phyloP scores from a whole-genome alignment of 2,113 vertebrate genomes.

The Sula dactylatra region DNA sequence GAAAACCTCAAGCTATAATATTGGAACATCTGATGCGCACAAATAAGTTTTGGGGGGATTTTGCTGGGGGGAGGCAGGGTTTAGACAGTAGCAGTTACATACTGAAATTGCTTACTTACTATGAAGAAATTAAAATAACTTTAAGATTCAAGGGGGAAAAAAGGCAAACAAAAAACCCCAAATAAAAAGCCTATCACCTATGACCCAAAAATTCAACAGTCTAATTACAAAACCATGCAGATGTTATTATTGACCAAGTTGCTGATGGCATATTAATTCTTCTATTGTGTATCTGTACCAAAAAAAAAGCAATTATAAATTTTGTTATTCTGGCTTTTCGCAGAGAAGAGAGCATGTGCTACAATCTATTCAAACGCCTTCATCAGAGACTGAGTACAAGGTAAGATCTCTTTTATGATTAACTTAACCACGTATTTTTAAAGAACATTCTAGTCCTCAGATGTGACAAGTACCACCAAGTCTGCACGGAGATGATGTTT shows the following conservation, averaged over 20 bases:
- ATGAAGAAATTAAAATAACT: background rate
- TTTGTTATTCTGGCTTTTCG: background rate
- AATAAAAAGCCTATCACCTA: background rate
- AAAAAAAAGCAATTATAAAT: background rate
- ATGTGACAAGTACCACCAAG: background rate
- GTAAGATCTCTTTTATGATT: background rate
- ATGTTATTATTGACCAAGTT: background rate
- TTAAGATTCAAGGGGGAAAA: background rate
- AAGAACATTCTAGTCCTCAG: background rate
- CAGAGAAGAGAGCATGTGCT: background rate
- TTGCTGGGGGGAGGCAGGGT: background rate
- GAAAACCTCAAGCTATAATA: background rate
- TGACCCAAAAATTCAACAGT: background rate
- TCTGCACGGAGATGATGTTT: background rate
- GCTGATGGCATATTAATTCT: background rate
- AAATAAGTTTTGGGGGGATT: background rate
- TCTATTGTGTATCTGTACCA: background rate
- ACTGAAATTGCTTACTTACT: background rate
- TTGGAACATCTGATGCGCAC: background rate
- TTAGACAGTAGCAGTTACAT: background rate
- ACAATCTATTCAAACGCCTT: constrained; percentile 30
- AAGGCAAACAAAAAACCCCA: background rate
- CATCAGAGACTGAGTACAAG: background rate
- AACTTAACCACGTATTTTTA: background rate
- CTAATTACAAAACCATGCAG: background rate